Base-by-base conservation (phyloP, 2,113 vertebrate genomes). In the Ascaphus truei region DNA sequence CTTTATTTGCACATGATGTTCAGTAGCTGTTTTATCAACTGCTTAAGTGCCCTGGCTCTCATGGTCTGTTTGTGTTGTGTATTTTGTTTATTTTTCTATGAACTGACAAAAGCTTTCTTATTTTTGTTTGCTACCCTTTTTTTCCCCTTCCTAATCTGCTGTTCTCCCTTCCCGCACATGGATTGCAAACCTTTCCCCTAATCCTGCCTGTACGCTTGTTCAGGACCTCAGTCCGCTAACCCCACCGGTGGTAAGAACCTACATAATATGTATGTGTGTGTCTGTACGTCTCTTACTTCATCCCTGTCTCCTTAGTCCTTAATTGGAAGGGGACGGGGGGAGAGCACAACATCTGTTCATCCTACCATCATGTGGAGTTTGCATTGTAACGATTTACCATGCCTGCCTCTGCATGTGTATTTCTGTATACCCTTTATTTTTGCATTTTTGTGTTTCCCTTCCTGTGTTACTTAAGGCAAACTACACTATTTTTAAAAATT, bases 201-300 rank as follows among this genome's bases (percentile, higher is more conserved):
- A 89, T 88, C 88, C 87, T 92, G 89, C 88, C 88, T 90, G 89
- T 85, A 85, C 83, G 90, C 91, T 93, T 91, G 89, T 89, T 94
- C 93, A 98, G 96, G 96, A 98, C 96, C 95, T 91, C 95, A 94
- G 84, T 97, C 95, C 88, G 93, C 95, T 95, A 98, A 92, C 89
- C 90, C 94, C 82, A 88, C 92, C 75, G 93, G 93, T 95, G 95
- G 96, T 98, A 98, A 98, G 96, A 92, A 85, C 86, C 86, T 87
- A 81, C 81, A 58, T 80, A 88, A 90, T 89, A 85, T 83, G 76
- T 91, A 79, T 83, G 73, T 84, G 7, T 85, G 78, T 69, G 13
- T 85, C 79, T 91, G 80, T 83, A 72, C 83, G 8, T 84, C 78
- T 69, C 12, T 85, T 80, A 76, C 83, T 80, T 80, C 75, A 68